phyloP scores from a whole-genome alignment of 2,113 vertebrate genomes.

The Morone chrysops region DNA sequence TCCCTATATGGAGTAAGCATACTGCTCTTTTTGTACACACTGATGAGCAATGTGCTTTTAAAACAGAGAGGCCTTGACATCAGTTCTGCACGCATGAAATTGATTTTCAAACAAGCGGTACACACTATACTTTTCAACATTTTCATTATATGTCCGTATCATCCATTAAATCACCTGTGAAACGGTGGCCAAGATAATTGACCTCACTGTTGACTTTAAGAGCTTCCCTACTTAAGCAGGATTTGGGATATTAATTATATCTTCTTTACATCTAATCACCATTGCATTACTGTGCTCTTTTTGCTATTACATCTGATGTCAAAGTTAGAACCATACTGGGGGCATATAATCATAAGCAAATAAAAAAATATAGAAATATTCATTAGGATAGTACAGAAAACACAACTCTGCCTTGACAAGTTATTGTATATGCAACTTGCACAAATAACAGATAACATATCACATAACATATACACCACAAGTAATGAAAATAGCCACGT shows the following conservation, averaged over 20 bases:
- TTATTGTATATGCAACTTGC: not conserved
- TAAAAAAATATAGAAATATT: not conserved
- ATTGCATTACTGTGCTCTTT: not conserved
- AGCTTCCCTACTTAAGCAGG: not conserved
- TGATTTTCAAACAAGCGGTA: not conserved
- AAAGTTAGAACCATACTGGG: not conserved
- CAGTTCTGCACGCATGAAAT: not conserved
- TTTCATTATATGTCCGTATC: not conserved
- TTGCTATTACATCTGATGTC: not conserved
- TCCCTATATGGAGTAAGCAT: not conserved
- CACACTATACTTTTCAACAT: not conserved
- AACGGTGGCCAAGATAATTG: not conserved
- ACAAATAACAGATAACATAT: not conserved
- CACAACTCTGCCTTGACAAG: not conserved
- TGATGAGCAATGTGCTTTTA: not conserved
- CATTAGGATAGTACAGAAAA: constrained; percentile 5
- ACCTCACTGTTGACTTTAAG: not conserved
- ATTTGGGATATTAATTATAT: not conserved
- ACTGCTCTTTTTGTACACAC: not conserved
- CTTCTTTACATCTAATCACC: not conserved
- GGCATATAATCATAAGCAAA: not conserved
- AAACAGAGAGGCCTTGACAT: not conserved
- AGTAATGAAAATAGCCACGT: not conserved
- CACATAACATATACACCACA: not conserved
- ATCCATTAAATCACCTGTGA: not conserved